Evolutionary conservation across 1,140 invertebrate species (phyloP).

Genomic region (Apocrypta bakeri): DNA sequence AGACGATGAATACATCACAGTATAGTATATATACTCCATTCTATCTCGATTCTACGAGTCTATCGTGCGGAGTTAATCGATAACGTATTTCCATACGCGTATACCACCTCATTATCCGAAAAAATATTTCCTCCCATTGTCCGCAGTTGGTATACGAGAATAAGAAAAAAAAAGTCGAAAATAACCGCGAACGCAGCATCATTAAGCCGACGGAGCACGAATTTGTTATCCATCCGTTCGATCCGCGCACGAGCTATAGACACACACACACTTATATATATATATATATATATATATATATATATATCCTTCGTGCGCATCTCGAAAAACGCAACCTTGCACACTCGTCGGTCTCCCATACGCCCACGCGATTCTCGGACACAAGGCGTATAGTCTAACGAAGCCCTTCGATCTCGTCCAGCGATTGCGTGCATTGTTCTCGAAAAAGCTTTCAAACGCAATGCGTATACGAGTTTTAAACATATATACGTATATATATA

Average conservation of each 20-base stretch:
- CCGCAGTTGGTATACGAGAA: too few species aligned
- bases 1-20: neutral
- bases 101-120: neutral
- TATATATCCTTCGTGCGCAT: neutral
- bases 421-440: conserved; percentile 40
- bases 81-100: neutral
- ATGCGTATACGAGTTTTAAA: conserved; percentile 17
- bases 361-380: neutral
- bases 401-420: conserved; percentile 9
- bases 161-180: neutral
- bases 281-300: too few species aligned
- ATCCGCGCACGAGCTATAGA: too few species aligned
- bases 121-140: neutral
- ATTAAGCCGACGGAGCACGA: neutral
- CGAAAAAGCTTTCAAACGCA: conserved; percentile 10
- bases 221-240: conserved; percentile 19
- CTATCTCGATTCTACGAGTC: neutral
- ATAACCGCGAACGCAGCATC: neutral
- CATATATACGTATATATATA: too few species aligned
- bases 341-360: neutral
- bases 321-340: neutral
- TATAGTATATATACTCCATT: neutral
- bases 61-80: neutral
- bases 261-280: too few species aligned
- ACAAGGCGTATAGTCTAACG: neutral